These are phyloP conservation scores for Polyommatus iphigenia DNA, from an alignment of 2,888 invertebrate species.

Conservation along the genomic window DNA sequence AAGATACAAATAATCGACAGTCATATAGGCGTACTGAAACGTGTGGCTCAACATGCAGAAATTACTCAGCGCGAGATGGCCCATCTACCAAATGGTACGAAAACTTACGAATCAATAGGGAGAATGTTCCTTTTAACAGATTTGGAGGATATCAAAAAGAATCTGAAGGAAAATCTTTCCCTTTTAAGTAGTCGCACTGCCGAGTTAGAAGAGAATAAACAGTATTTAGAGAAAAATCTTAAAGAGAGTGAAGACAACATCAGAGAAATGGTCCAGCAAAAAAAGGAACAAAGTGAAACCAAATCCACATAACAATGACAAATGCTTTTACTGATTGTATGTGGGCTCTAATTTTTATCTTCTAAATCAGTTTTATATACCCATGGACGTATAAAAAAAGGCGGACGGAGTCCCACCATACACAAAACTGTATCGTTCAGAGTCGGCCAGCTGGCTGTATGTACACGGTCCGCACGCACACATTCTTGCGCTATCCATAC, in stretches of 20 bases:
- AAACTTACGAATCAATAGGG: constrained; percentile 90
- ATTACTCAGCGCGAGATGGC: constrained; percentile 85
- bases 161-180: constrained; percentile 81
- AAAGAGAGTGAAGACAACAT: constrained; percentile 93
- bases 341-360: background rate
- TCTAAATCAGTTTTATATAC: background rate
- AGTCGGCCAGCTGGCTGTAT: no score
- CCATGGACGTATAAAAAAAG: no score
- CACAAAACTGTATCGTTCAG: no score
- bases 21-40: constrained; percentile 85
- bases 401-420: no score
- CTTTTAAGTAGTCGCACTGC: constrained; percentile 84
- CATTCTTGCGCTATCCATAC: no score
- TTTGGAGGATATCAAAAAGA: constrained; percentile 81
- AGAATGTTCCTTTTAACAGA: constrained; percentile 90
- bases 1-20: constrained; percentile 89
- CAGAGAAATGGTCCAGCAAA: constrained; percentile 88
- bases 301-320: constrained; percentile 47
- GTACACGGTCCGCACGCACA: no score
- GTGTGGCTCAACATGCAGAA: constrained; percentile 84
- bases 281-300: constrained; percentile 72
- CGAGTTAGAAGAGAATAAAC: constrained; percentile 86
- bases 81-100: constrained; percentile 82
- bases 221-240: constrained; percentile 88
- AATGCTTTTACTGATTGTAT: constrained; percentile 1